Base-by-base conservation (phyloP, 2,888 invertebrate genomes). In the Electrophaes corylata region DNA sequence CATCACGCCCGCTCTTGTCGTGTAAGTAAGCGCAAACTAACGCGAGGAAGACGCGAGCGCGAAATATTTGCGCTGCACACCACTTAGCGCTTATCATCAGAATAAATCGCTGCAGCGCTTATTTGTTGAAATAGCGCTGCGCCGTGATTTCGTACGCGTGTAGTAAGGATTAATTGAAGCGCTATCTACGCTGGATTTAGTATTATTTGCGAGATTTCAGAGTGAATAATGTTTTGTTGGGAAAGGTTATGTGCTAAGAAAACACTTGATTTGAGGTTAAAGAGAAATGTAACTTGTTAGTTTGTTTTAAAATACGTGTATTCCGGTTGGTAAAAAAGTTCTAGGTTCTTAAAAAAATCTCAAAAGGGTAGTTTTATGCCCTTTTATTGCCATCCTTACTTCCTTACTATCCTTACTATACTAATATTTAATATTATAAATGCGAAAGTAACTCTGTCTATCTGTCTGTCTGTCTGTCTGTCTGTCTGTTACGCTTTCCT, bases 1-100 rank as follows among this genome's bases (percentile, higher is more conserved):
- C 72, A 73, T 79, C 79, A 79, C 71, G 65, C 35, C 68, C 71
- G 62, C 29, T 63, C 70, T 70, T 71, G 69, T 60, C 76, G 69
- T 52, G 78, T 76, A 77, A 82, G 80, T 84, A 81, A 84, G 84
- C 81, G 84, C 81, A 84, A 86, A 87, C 85, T 86, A 86, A 85
- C 84, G 83, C 81, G 71, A 78, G 81, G 79, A 82, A 83, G 83
- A 85, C 83, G 83, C 70, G 55, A 69, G 68, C 73, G 77, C 76
- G 81, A 84, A 81, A 84, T 87, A 86, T 87, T 84, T 81, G 81
- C 81, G 76, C 77, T 71, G 79, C 71, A 79, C 76, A 78, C 81
- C 85, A 85, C 82, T 87, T 86, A 83, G 76, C 77, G 75, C 81
- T 75, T 82, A 82, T 82, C 82, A 74, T 69, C 55, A 58, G 59